phyloP scores from a whole-genome alignment of 2,888 invertebrate genomes.

The Epirrhoe alternata region DNA sequence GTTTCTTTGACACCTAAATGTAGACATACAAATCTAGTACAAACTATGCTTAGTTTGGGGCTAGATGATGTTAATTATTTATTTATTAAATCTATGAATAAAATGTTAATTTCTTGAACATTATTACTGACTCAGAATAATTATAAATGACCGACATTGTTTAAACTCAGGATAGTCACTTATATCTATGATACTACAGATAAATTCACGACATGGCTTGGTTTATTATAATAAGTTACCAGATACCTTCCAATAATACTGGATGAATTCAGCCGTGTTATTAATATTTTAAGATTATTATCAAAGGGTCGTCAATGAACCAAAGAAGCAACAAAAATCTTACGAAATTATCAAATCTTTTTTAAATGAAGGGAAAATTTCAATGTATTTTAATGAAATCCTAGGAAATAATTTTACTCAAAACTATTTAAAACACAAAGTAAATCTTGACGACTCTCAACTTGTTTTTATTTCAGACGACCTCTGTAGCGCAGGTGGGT shows the following conservation, averaged over 20 bases:
- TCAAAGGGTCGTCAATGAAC: constrained; percentile 15
- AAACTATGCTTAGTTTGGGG: too few relatives aligned
- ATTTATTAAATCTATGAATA: too few relatives aligned
- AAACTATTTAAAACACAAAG: too few relatives aligned
- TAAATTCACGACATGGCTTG: background rate
- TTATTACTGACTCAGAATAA: background rate
- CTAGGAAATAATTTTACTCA: background rate
- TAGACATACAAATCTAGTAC: too few relatives aligned
- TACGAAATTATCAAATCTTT: background rate
- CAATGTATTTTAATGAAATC: background rate
- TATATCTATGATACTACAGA: background rate
- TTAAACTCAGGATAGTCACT: background rate
- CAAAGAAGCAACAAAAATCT: constrained; percentile 1
- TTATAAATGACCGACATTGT: background rate
- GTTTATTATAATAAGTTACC: background rate
- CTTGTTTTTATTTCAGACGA: too few relatives aligned
- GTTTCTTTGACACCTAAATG: too few relatives aligned
- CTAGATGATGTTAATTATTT: too few relatives aligned
- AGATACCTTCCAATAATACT: background rate
- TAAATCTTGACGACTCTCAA: too few relatives aligned
- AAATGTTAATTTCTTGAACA: too few relatives aligned
- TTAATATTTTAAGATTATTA: constrained; percentile 11
- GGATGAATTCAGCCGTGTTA: constrained; percentile 9
- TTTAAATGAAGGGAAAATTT: background rate
- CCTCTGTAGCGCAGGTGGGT: too few relatives aligned